Conservation (phyloP, 2,888 invertebrate genomes). For the Clusia tigrina region DNA sequence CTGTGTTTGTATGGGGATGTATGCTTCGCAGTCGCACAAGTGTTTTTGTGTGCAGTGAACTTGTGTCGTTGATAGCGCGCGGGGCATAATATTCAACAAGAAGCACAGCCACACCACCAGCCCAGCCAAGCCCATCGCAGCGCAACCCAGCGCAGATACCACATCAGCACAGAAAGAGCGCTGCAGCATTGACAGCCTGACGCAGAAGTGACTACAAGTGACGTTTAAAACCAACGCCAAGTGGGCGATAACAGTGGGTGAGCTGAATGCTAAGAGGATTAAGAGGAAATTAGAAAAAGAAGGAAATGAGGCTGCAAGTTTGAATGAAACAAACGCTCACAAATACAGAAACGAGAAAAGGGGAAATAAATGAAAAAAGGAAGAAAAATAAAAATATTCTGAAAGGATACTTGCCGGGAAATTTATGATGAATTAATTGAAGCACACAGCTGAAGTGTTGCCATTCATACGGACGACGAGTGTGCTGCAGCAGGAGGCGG, state of each 20-base stretch:
- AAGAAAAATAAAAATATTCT: no score
- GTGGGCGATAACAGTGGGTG: background rate
- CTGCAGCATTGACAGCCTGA: background rate
- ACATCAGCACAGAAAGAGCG: no score
- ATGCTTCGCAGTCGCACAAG: background rate
- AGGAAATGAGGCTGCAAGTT: no score
- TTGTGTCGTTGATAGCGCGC: constrained; percentile 6
- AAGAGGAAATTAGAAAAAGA: background rate
- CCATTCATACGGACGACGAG: no score
- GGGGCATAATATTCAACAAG: constrained; percentile 18
- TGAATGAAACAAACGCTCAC: background rate
- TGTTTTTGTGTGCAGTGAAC: constrained; percentile 15
- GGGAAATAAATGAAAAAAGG: background rate
- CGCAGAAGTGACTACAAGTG: background rate
- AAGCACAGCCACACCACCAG: constrained; percentile 33
- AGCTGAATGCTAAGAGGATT: constrained; percentile 1
- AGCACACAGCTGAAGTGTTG: background rate
- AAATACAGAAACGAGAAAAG: background rate
- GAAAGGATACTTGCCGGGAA: background rate
- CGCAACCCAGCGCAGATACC: no score
- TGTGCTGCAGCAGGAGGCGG: no score
- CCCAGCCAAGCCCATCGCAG: no score
- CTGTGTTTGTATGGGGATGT: constrained; percentile 1
- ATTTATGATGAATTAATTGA: background rate
- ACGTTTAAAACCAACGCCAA: background rate